Conservation (phyloP, 2,888 invertebrate species). For the Leptura quadrifasciata region DNA sequence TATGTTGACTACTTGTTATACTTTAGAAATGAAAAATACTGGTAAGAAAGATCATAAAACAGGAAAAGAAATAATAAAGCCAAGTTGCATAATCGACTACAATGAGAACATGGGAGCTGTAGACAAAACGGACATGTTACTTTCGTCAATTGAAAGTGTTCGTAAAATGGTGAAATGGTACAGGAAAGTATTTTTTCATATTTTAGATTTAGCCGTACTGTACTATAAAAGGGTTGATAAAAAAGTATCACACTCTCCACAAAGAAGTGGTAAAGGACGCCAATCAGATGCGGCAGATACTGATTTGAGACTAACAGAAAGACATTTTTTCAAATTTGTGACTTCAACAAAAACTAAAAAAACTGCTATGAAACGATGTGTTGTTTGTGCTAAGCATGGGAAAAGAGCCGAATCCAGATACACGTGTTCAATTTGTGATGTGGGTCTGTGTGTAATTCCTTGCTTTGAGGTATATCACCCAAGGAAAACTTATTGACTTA, state of each 20-base stretch:
- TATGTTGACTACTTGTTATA: constrained; percentile 2
- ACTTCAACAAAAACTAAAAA: no score
- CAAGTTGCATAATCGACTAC: constrained; percentile 8
- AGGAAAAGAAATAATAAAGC: constrained; percentile 11
- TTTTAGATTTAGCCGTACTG: neutral
- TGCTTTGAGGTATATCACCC: constrained; percentile 20
- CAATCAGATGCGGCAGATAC: no score
- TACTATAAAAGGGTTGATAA: neutral
- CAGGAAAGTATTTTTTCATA: neutral
- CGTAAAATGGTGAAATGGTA: constrained; percentile 4
- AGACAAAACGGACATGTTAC: constrained; percentile 6
- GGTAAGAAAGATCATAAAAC: constrained; percentile 11
- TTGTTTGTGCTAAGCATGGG: constrained; percentile 5
- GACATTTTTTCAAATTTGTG: no score
- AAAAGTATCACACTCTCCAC: neutral
- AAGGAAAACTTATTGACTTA: constrained; percentile 7
- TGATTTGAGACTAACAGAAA: no score
- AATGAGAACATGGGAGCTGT: constrained; percentile 22
- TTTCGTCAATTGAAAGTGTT: neutral
- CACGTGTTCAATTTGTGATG: constrained; percentile 11
- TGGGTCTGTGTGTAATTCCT: constrained; percentile 13
- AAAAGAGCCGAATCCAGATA: constrained; percentile 27
- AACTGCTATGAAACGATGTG: neutral
- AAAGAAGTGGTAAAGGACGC: no score
- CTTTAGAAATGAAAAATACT: neutral